Percentiles rank a stretch among this genome's conserved stretches.
Evolutionary conservation across 1,140 invertebrate species (phyloP).

Genomic region (Phymorhynchus buccinoides): DNA sequence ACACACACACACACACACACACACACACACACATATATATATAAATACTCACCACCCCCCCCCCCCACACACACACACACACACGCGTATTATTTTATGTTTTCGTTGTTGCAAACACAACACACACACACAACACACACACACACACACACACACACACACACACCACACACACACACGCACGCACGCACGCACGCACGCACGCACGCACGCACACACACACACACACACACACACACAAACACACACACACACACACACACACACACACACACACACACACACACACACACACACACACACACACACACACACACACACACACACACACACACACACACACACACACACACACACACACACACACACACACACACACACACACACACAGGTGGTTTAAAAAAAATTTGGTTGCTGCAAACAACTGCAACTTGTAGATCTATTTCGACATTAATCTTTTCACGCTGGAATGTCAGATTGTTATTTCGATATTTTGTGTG

Average conservation of each 20-base stretch:
- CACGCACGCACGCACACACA: background rate
- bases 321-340: background rate
- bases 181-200: background rate
- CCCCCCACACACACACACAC: background rate
- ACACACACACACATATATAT: background rate
- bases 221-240: constrained; percentile 12
- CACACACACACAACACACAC: background rate
- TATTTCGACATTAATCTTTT: too few relatives aligned
- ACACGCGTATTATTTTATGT: too few relatives aligned
- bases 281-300: background rate
- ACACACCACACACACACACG: background rate
- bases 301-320: background rate
- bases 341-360: constrained; percentile 22
- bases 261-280: background rate
- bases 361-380: constrained; percentile 20
- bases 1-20: background rate
- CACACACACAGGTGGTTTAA: background rate
- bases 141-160: background rate
- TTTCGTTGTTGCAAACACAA: too few relatives aligned
- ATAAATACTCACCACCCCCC: background rate
- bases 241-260: constrained; percentile 16
- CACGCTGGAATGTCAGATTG: too few relatives aligned
- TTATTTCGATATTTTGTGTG: too few relatives aligned
- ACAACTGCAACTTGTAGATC: too few relatives aligned
- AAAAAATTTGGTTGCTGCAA: background rate